A percentile compares a stretch with the other conserved stretches of the same genome.
Evolutionary conservation across 2,113 vertebrate species (phyloP).

Genomic region (Rhea americana): DNA sequence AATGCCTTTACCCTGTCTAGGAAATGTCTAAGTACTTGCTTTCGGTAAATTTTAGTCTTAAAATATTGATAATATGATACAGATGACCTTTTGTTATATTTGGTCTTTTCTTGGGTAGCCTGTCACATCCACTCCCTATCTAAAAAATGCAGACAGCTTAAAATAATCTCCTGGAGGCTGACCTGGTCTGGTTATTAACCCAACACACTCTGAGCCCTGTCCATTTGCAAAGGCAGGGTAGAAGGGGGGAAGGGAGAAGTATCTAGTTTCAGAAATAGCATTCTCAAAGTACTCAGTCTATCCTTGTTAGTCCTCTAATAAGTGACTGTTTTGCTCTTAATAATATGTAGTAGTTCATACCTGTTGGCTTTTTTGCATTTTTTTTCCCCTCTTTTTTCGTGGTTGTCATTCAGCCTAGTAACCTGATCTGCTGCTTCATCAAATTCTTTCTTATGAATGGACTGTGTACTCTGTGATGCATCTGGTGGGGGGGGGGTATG

Average conservation of each 20-base stretch:
- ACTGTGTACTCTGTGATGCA: background rate
- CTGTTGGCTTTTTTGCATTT: background rate
- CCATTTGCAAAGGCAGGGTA: background rate
- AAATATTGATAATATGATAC: constrained; percentile 14
- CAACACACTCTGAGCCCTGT: background rate
- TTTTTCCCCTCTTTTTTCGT: background rate
- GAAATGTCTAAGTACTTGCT: background rate
- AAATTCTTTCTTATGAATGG: background rate
- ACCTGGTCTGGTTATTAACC: constrained; percentile 38
- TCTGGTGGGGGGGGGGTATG: background rate
- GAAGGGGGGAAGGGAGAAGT: background rate
- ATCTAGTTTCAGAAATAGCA: constrained; percentile 12
- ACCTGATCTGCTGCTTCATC: background rate
- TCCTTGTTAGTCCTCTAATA: background rate
- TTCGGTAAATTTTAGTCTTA: constrained; percentile 7
- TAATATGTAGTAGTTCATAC: background rate
- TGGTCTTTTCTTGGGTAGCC: constrained; percentile 28
- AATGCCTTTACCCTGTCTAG: background rate
- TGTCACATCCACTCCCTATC: constrained; percentile 26
- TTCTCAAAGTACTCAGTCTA: background rate
- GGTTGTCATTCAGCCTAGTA: background rate
- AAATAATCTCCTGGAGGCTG: constrained; percentile 53
- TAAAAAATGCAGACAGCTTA: constrained; percentile 59
- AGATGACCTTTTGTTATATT: constrained; percentile 6
- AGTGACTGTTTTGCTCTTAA: background rate